Evolutionary conservation across 1,140 invertebrate species (phyloP).

Genomic region (Mylabris phalerata): DNA sequence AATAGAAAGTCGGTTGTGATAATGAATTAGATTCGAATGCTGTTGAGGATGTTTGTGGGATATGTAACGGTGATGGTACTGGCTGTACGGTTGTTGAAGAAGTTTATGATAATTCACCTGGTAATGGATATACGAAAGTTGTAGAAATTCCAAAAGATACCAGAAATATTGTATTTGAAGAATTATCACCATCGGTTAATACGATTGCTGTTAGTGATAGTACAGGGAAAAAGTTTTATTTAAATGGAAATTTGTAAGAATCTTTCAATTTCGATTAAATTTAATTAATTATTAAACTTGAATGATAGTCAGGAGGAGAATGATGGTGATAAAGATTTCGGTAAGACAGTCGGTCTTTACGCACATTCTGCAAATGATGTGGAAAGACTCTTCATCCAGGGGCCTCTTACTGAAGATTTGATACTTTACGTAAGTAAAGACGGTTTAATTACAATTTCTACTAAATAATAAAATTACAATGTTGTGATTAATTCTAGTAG

Average conservation of each 20-base stretch:
- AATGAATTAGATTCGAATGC: slow-evolving; percentile 57
- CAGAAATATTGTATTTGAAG: slow-evolving; percentile 41
- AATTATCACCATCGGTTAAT: slow-evolving; percentile 38
- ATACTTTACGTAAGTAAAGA: slow-evolving; percentile 35
- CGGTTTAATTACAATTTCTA: neutral
- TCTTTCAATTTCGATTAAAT: neutral
- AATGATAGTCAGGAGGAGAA: slow-evolving; percentile 27
- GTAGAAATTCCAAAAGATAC: slow-evolving; percentile 42
- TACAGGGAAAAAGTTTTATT: slow-evolving; percentile 38
- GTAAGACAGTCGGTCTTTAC: slow-evolving; percentile 41
- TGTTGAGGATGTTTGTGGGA: slow-evolving; percentile 59
- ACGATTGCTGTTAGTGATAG: slow-evolving; percentile 38
- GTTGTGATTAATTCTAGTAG: neutral
- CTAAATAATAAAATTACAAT: neutral
- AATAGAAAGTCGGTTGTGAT: slow-evolving; percentile 60
- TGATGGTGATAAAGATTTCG: slow-evolving; percentile 42
- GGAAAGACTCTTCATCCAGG: slow-evolving; percentile 45
- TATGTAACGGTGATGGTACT: slow-evolving; percentile 63
- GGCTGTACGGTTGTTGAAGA: slow-evolving; percentile 48
- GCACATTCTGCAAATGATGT: slow-evolving; percentile 40
- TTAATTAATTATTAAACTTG: neutral
- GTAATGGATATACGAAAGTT: slow-evolving; percentile 42
- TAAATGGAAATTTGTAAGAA: slow-evolving; percentile 45
- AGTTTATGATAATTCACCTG: slow-evolving; percentile 28
- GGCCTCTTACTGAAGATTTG: slow-evolving; percentile 43